Evolutionary conservation across 2,888 invertebrate genomes (phyloP).

Genomic region (Tipula helvola): DNA sequence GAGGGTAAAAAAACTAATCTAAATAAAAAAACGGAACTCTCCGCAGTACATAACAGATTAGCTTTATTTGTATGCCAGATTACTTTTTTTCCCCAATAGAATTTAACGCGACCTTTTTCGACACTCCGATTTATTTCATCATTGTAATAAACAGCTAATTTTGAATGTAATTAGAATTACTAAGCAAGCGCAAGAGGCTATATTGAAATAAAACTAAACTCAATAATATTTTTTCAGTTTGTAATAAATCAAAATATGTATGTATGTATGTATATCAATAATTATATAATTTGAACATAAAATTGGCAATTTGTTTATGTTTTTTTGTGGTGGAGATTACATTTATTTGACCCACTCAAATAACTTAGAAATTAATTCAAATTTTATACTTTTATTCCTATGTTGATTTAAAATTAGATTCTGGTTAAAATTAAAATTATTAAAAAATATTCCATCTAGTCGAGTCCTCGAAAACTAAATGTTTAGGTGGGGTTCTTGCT

Average conservation of each 20-base stretch:
- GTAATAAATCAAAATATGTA: background rate
- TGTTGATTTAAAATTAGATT: background rate
- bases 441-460: background rate
- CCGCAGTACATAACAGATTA: too few species aligned
- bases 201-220: background rate
- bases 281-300: background rate
- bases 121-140: too few species aligned
- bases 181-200: too few species aligned
- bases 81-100: too few species aligned
- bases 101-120: too few species aligned
- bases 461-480: background rate
- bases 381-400: background rate
- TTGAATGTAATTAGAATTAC: too few species aligned
- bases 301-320: background rate
- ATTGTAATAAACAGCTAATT: too few species aligned
- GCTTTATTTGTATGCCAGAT: too few species aligned
- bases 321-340: background rate
- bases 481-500: background rate
- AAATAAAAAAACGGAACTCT: too few species aligned
- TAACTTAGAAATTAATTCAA: background rate
- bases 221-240: background rate
- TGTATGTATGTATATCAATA: background rate
- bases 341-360: background rate
- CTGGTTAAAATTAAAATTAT: background rate
- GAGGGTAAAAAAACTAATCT: too few species aligned